Evolutionary conservation across 2,113 vertebrate genomes (phyloP).

Genomic region (Eonycteris spelaea): DNA sequence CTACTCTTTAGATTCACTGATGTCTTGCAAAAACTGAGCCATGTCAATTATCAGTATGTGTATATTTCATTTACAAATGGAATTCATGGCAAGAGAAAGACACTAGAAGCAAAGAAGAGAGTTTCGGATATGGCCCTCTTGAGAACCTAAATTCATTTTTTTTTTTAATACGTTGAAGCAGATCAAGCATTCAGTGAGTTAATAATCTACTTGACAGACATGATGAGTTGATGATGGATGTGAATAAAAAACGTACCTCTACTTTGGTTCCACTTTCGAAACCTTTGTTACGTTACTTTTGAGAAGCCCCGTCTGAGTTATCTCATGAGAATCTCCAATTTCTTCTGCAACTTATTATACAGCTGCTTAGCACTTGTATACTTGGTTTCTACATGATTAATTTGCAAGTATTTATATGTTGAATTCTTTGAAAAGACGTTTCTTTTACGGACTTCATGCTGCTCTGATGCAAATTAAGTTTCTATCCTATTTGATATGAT

Average conservation of each 20-base stretch:
- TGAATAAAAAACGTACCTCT: not conserved
- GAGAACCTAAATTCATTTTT: not conserved
- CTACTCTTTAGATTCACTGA: not conserved
- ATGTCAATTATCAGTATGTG: not conserved
- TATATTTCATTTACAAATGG: not conserved
- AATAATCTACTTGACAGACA: not conserved
- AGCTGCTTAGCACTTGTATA: not conserved
- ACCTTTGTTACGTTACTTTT: not conserved
- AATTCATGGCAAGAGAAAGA: not conserved
- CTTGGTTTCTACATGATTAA: not conserved
- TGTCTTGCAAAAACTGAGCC: not conserved
- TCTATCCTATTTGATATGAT: too few relatives aligned
- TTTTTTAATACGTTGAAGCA: not conserved
- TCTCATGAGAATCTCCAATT: not conserved
- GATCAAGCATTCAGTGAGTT: not conserved
- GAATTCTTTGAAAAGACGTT: not conserved
- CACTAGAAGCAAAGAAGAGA: not conserved
- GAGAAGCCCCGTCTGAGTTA: not conserved
- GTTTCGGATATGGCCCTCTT: not conserved
- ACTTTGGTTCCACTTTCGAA: not conserved
- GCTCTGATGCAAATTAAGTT: not conserved
- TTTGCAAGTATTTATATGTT: not conserved
- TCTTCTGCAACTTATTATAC: not conserved
- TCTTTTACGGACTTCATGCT: not conserved
- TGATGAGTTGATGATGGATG: not conserved